Evolutionary conservation across 2,113 vertebrate species (phyloP).

Genomic region (Cyanistes caeruleus): DNA sequence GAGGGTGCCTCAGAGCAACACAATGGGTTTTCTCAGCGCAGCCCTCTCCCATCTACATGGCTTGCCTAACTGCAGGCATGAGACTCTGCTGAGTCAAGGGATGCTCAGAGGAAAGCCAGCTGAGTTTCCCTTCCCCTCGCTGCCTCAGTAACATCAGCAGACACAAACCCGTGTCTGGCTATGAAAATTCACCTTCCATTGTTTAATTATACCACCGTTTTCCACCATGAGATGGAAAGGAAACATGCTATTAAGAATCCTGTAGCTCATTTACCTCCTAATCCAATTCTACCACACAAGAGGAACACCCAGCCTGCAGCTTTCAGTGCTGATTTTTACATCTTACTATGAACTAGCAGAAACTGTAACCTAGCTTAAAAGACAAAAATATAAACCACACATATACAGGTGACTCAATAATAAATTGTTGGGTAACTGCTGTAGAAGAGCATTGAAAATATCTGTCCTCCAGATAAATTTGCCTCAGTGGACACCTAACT

Average conservation of each 20-base stretch:
- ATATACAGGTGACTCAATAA: background rate
- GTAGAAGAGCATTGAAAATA: background rate
- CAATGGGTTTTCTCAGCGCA: background rate
- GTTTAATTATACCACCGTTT: background rate
- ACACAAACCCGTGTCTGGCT: background rate
- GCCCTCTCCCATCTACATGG: background rate
- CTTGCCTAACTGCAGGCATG: background rate
- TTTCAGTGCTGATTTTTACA: background rate
- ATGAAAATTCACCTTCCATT: accelerated
- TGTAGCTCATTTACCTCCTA: background rate
- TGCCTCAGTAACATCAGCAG: background rate
- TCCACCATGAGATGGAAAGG: background rate
- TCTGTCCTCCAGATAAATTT: background rate
- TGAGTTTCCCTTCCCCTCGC: background rate
- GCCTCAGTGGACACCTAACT: background rate
- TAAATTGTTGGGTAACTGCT: background rate
- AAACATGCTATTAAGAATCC: background rate
- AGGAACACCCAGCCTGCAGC: background rate
- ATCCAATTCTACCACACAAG: background rate
- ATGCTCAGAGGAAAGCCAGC: background rate
- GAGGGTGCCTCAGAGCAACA: conserved; percentile 14
- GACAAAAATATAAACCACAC: background rate
- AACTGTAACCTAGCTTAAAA: background rate
- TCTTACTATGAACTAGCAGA: background rate
- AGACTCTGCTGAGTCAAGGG: background rate